Base-by-base conservation (phyloP, 1,140 invertebrate genomes). In the Macrotrachela quadricornifera region DNA sequence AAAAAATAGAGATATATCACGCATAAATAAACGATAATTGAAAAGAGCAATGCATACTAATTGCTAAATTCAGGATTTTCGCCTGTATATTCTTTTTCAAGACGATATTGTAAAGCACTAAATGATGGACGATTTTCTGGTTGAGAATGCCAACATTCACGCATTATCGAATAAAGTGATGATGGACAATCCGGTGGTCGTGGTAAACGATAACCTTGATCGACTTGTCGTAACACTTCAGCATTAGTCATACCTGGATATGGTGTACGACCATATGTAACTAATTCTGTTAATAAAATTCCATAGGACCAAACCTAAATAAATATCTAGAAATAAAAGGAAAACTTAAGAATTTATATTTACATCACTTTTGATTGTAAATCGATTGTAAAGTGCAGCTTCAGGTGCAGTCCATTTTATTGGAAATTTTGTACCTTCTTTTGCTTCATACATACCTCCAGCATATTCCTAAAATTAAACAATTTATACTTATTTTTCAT, bases 331-430 rank as follows among this genome's bases (percentile, higher is more conserved):
- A 30, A 30, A 30, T 8, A 30, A 30, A 30, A 30, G 8, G 21
- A 30, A 30, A 2, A 30, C 8, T 30, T 2, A 30, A 30, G 21
- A 30, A 30, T 30, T 30, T 30, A 30, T 30, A 30, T 8, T 30
- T 30, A 97, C 52, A 15, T 53, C 50, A 21, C 40, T 46, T 37
- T 56, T 56, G 10, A 50, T 54, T 12, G 51, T 48, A 21, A 49
- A 54, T 37, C 49, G 43, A 30, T 54, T 53, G 21, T 85, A 87
- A 42, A 86, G 79, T 21, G 91, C 91, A 4, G 88, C 90, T 72
- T 95, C 90, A 0, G 91, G 90, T 1, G 90, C 85, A 8, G 90
- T 96, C 91, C 91, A 95, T 70, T 92, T 92, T 1, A 94, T 85
- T 1, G 70, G 71, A 70, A 94, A 92, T 57, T 87, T 75, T 2